A percentile compares a stretch with the other conserved stretches of the same genome.
Conservation (phyloP, 2,888 invertebrate genomes). For the Tinea semifulvella region DNA sequence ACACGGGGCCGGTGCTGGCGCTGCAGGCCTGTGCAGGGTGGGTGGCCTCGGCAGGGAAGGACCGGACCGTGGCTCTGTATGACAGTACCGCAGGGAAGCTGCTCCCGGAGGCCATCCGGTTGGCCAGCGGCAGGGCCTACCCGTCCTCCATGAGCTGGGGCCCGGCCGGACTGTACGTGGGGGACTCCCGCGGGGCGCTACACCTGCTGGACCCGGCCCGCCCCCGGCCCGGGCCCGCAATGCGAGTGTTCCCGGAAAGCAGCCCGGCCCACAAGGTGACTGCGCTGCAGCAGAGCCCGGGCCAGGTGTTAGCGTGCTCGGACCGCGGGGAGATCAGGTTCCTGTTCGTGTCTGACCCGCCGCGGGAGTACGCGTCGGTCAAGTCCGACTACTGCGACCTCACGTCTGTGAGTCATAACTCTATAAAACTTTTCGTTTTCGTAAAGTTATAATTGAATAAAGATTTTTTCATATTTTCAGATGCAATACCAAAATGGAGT, state of each 20-base stretch:
- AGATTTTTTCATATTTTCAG: slow-evolving; percentile 35
- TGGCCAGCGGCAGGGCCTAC: slow-evolving; percentile 45
- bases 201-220: slow-evolving; percentile 49
- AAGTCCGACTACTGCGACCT: slow-evolving; percentile 46
- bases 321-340: slow-evolving; percentile 57
- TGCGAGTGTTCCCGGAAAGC: slow-evolving; percentile 46
- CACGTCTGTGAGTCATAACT: slow-evolving; percentile 24
- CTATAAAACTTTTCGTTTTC: neutral
- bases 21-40: slow-evolving; percentile 44
- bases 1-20: slow-evolving; percentile 60
- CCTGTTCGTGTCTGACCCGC: slow-evolving; percentile 52
- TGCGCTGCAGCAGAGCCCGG: slow-evolving; percentile 45
- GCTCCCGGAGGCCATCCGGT: slow-evolving; percentile 40
- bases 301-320: slow-evolving; percentile 50
- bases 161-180: slow-evolving; percentile 46
- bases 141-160: slow-evolving; percentile 53
- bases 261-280: slow-evolving; percentile 49
- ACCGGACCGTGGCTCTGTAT: slow-evolving; percentile 64
- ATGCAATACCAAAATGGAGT: slow-evolving; percentile 53
- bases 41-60: slow-evolving; percentile 67
- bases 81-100: slow-evolving; percentile 61
- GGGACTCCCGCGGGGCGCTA: slow-evolving; percentile 52
- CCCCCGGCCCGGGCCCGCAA: slow-evolving; percentile 33
- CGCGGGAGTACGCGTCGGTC: slow-evolving; percentile 41
- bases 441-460: neutral